Conservation (phyloP, 2,797 vertebrate species). For the Vultur gryphus region DNA sequence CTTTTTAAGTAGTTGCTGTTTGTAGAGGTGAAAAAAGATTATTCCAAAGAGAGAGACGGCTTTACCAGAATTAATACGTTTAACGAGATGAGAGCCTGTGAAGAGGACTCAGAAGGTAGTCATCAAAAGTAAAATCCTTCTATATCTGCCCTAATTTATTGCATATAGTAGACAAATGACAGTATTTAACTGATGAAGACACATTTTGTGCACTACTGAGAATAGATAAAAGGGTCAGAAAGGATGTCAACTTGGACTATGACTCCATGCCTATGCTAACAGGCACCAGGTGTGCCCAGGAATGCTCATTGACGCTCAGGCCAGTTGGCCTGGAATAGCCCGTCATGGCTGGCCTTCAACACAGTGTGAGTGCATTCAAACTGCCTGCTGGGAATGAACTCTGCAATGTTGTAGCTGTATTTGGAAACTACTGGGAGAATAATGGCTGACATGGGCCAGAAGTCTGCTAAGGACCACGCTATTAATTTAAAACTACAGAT, state of each 20-base stretch:
- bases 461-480: background rate
- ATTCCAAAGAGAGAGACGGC: background rate
- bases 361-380: background rate
- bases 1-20: background rate
- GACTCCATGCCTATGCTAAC: background rate
- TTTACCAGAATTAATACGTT: background rate
- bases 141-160: background rate
- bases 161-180: background rate
- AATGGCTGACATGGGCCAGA: background rate
- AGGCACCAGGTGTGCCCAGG: background rate
- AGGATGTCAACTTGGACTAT: background rate
- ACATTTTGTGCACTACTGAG: background rate
- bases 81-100: background rate
- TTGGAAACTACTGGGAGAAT: background rate
- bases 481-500: background rate
- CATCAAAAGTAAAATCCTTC: background rate
- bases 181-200: background rate
- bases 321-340: background rate
- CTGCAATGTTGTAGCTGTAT: background rate
- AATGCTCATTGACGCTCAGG: background rate
- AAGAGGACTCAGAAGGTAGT: background rate
- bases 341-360: background rate
- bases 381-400: background rate
- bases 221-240: background rate
- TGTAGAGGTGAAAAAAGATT: background rate